Evolutionary conservation across 2,888 invertebrate genomes (phyloP), one percentile per base, ranked within the genome.

Genomic region (Erannis defoliaria): DNA sequence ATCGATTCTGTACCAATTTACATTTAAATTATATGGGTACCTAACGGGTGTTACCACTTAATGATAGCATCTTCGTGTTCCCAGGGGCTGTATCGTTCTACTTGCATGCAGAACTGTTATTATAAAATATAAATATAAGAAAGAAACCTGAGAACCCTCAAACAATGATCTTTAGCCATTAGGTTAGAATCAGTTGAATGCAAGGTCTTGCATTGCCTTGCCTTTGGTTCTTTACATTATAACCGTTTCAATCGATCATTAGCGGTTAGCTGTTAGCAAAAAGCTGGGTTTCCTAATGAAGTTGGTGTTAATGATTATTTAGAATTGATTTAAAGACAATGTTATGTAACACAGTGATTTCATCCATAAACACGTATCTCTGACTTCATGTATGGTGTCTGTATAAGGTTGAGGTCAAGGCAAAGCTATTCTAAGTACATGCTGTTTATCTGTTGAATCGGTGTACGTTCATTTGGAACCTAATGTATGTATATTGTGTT

Each of bases 91-190:
- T 67, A 67, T 56, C 53, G 53, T 42, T 56, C 46, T 26, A 56
- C 46, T 64, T 64, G 72, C 72, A 68, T 69, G 69, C 66, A 68
- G 71, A 70, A 62, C 48, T 69, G n/a, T n/a, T n/a, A n/a, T n/a
- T n/a, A n/a, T n/a, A n/a, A n/a, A n/a, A n/a, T n/a, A n/a, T n/a
- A 74, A 76, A 75, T 71, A 70, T 51, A 66, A 38, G n/a, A n/a
- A 64, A 71, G 66, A 68, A 33, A 55, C 73, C 69, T 80, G 79
- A 70, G 80, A 80, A 78, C 40, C 14, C 45, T 8, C 54, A 46
- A 67, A 78, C 76, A 80, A 77, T 78, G 67, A 65, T 54, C 61
- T 26, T 62, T 40, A 43, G 55, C 62, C 68, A 64, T 70, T 68
- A 63, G 37, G 9, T n/a, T 29, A 6, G 31, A 46, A 3, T 23